Evolutionary conservation across 1,140 invertebrate species (phyloP), one percentile per base, ranked within the genome.

Genomic region (Procambarus virginalis): DNA sequence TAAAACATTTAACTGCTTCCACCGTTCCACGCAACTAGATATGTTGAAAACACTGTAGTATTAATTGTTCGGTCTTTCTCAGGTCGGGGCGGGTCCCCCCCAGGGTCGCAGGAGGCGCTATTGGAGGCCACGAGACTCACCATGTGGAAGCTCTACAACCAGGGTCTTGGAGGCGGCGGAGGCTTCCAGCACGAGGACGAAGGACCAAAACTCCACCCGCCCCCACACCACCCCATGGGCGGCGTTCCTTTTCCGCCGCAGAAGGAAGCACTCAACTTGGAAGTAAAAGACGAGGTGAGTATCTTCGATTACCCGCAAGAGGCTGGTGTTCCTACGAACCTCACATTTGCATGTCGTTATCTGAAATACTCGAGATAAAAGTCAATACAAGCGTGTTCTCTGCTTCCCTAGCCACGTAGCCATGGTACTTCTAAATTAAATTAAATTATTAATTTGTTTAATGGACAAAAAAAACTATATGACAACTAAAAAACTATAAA

Each of bases 91-190:
- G 91, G 93, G 0, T 93, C 93, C 51, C 95, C 96, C 0, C 93
- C 97, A 46, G 86, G 86, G 49, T 89, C 91, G 17, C 91, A 91
- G 76, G 91, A 91, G 55, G 96, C 95, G 85, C 96, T 96, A 5
- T 93, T 97, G 14, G 96, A 97, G 91, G 95, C 97, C 94, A 96
- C 96, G 0, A 95, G 96, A 60, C 95, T 97, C 82, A 96, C 96
- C 0, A 94, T 97, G 1, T 97, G 97, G 96, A 97, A 96, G 92
- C 94, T 97, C 92, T 97, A 97, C 94, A 96, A 96, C 93, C 86
- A 91, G 78, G 91, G 90, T 4, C 75, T 88, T 20, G 86, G 76
- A 60, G 64, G 84, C 45, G 85, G 91, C 10, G 34, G 34, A 34
- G 84, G 84, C 46, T 93, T 93, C 49, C 95, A 94, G 9, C 95